phyloP scores from a whole-genome alignment of 35 echinoderm and acorn worm species.

The Lytechinus variegatus region DNA sequence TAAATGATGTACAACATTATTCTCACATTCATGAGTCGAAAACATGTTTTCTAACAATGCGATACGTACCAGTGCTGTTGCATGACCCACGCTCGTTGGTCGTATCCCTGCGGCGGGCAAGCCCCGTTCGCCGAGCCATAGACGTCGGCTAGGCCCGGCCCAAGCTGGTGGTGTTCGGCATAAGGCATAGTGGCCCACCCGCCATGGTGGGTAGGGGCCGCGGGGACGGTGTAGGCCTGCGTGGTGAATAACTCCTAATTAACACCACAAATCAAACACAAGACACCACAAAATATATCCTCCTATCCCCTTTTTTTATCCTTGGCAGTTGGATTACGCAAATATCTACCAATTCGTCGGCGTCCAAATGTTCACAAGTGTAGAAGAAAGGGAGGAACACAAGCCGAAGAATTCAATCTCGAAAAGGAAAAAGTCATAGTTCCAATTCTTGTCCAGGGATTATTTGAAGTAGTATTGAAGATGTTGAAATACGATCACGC shows the following conservation, averaged over 20 bases:
- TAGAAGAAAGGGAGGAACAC: neutral
- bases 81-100: slow-evolving; percentile 50
- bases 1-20: neutral
- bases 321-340: neutral
- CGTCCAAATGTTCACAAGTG: neutral
- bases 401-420: neutral
- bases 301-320: neutral
- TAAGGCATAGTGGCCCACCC: slow-evolving; percentile 29
- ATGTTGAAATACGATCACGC: neutral
- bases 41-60: neutral
- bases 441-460: neutral
- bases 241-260: slow-evolving; percentile 26
- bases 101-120: slow-evolving; percentile 45
- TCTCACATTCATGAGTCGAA: neutral
- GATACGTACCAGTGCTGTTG: slow-evolving; percentile 45
- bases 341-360: neutral
- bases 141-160: slow-evolving; percentile 33
- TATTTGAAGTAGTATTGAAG: neutral
- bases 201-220: slow-evolving; percentile 41
- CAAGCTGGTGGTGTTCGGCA: slow-evolving; percentile 16
- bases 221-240: slow-evolving; percentile 32
- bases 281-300: neutral
- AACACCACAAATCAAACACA: neutral
- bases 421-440: neutral
- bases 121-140: slow-evolving; percentile 24